Percentiles rank a stretch among this genome's conserved stretches.
Conservation (phyloP, 2,797 vertebrate genomes). For the Vireo griseus region DNA sequence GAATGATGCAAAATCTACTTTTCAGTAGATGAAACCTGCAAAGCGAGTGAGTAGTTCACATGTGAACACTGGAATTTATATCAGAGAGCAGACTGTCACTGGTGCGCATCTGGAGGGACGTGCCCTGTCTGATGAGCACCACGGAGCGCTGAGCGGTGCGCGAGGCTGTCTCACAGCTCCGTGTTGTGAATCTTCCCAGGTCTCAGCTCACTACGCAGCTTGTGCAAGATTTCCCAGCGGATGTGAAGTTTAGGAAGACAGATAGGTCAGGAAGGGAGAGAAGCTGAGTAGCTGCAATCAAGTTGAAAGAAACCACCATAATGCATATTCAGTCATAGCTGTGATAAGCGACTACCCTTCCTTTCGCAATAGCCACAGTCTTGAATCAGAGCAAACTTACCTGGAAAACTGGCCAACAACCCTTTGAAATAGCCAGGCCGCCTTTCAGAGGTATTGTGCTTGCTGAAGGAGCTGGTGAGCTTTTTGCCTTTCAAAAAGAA, state of each 20-base stretch:
- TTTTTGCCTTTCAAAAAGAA: slow-evolving; percentile 14
- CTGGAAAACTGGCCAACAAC: not conserved
- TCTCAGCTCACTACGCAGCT: not conserved
- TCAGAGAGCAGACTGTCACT: not conserved
- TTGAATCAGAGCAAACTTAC: not conserved
- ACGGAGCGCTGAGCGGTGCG: not conserved
- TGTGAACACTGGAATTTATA: not conserved
- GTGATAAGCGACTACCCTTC: not conserved
- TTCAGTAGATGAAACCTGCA: not conserved
- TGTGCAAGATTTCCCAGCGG: not conserved
- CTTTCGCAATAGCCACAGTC: not conserved
- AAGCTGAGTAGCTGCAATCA: not conserved
- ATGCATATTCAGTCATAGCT: not conserved
- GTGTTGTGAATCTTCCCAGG: not conserved
- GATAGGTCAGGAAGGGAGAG: not conserved
- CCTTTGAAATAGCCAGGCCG: not conserved
- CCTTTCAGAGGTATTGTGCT: not conserved
- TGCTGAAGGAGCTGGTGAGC: not conserved
- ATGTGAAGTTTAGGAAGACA: not conserved
- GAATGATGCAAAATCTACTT: not conserved
- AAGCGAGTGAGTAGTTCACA: not conserved
- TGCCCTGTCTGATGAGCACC: not conserved
- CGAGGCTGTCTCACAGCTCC: not conserved
- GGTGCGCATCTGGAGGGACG: not conserved
- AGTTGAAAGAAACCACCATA: not conserved